These are phyloP conservation scores for Glandiceps talaboti DNA, from an alignment of 53 echinoderm and acorn worm species.

Conservation along the genomic window DNA sequence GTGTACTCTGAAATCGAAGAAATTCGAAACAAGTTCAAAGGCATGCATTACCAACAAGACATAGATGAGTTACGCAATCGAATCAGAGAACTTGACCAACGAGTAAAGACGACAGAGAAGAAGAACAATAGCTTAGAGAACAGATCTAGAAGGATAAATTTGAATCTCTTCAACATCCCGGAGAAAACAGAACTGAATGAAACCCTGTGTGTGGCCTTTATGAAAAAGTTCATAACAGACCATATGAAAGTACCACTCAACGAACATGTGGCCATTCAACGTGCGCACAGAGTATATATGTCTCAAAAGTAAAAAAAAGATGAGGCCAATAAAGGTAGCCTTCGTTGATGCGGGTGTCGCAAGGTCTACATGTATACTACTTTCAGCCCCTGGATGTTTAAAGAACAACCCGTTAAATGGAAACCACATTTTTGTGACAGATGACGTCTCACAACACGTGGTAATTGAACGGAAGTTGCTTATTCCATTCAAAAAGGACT, in stretches of 20 bases:
- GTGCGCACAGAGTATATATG: background rate
- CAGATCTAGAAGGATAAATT: background rate
- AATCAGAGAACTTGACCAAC: background rate
- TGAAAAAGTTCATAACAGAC: background rate
- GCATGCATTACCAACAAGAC: background rate
- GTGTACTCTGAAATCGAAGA: background rate
- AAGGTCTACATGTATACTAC: background rate
- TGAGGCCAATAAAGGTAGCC: background rate
- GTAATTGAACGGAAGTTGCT: background rate
- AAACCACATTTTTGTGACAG: background rate
- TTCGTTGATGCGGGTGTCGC: background rate
- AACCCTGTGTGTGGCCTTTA: background rate
- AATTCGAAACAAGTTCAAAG: too few species aligned
- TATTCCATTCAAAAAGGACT: background rate
- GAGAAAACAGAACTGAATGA: background rate
- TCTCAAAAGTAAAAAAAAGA: background rate
- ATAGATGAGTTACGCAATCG: background rate
- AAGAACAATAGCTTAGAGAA: constrained; percentile 2
- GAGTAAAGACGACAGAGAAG: background rate
- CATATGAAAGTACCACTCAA: background rate
- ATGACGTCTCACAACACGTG: background rate
- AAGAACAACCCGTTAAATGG: constrained; percentile 8
- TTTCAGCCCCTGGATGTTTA: background rate
- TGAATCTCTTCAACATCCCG: background rate
- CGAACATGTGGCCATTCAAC: background rate